Conservation (phyloP, 2,888 invertebrate species). For the Idaea aversata region DNA sequence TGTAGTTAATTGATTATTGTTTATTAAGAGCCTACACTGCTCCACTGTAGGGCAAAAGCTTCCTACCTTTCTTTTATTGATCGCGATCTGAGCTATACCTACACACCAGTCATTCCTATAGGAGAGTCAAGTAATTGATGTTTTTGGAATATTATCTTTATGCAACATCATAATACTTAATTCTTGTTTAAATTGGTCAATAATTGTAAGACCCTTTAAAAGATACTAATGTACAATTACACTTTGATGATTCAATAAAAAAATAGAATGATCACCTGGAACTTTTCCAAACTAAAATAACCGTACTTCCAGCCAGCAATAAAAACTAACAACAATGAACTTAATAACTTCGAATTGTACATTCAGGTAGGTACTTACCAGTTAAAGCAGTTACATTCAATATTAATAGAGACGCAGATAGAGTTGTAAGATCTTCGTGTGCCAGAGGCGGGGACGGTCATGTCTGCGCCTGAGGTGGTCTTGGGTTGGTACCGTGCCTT, state of each 20-base stretch:
- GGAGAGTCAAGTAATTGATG: too few relatives aligned
- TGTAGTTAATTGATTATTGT: too few relatives aligned
- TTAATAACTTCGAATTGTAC: background rate
- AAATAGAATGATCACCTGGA: background rate
- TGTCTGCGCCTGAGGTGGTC: slow-evolving; percentile 47
- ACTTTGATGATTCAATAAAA: background rate
- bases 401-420: slow-evolving; percentile 26
- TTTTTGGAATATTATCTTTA: too few relatives aligned
- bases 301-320: background rate
- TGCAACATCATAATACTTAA: too few relatives aligned
- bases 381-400: background rate
- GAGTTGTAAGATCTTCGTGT: slow-evolving; percentile 36
- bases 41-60: too few relatives aligned
- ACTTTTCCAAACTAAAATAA: background rate
- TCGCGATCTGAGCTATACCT: too few relatives aligned
- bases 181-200: too few relatives aligned
- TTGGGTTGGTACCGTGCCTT: slow-evolving; percentile 7
- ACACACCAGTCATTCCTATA: too few relatives aligned
- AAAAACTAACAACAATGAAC: background rate
- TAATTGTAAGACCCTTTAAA: background rate
- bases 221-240: background rate
- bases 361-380: background rate
- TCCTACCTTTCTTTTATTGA: too few relatives aligned
- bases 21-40: too few relatives aligned
- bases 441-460: slow-evolving; percentile 52